phyloP scores from a whole-genome alignment of 2,888 invertebrate species.

The Rotaria sp. region DNA sequence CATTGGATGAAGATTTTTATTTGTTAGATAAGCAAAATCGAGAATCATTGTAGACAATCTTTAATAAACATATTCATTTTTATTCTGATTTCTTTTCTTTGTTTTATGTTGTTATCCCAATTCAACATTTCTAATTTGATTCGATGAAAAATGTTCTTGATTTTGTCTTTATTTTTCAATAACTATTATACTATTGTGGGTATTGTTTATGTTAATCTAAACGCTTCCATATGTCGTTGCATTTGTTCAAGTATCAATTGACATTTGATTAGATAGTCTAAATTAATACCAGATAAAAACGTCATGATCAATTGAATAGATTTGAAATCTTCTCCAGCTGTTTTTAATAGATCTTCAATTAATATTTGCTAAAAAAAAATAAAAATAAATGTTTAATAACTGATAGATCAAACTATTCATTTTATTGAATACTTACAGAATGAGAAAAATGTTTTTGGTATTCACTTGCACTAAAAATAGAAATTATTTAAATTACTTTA shows the following conservation, averaged over 20 bases:
- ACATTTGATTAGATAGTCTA: too few relatives aligned
- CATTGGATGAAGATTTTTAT: too few relatives aligned
- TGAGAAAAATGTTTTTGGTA: background rate
- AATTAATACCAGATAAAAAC: too few relatives aligned
- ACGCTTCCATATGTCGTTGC: constrained; percentile 1
- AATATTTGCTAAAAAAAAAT: too few relatives aligned
- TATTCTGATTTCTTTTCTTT: background rate
- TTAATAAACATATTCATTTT: background rate
- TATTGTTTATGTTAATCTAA: background rate
- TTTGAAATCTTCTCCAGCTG: background rate
- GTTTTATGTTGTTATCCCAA: background rate
- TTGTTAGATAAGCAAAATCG: too few relatives aligned
- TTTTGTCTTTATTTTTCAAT: background rate
- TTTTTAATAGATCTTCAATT: background rate
- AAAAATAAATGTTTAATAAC: background rate
- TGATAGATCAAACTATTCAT: background rate
- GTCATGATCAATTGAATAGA: too few relatives aligned
- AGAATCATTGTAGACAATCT: too few relatives aligned
- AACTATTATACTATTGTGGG: background rate
- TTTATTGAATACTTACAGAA: background rate
- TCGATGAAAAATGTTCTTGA: background rate
- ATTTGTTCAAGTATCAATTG: background rate
- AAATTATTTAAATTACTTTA: too few relatives aligned
- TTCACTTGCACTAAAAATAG: background rate
- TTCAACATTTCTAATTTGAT: background rate